phyloP scores from a whole-genome alignment of 37 sponge, comb jelly and placozoan genomes.

The Geodia barretti region DNA sequence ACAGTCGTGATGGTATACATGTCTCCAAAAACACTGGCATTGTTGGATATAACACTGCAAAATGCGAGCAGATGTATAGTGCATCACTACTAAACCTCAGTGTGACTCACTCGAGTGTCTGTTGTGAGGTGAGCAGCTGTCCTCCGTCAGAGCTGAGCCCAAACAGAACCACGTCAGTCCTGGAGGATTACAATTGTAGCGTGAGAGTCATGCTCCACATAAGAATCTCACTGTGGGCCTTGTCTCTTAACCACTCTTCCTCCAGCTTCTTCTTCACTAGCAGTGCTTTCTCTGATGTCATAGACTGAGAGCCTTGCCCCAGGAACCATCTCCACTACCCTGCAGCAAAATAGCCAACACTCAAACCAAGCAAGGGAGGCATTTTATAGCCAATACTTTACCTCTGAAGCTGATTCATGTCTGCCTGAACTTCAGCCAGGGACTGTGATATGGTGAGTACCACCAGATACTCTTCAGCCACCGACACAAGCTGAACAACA shows the following conservation, averaged over 20 bases:
- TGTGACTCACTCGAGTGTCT: conserved; percentile 3
- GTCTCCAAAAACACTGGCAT: not conserved
- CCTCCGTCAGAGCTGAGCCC: not conserved
- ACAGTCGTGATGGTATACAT: too few species aligned
- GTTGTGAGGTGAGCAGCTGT: conserved; percentile 2
- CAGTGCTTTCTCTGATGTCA: not conserved
- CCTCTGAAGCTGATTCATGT: not conserved
- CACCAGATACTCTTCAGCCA: not conserved
- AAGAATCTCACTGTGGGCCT: too few species aligned
- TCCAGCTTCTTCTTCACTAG: not conserved
- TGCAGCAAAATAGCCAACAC: not conserved
- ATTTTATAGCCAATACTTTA: not conserved
- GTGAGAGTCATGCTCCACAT: not conserved
- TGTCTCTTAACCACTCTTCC: too few species aligned
- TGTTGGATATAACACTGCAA: not conserved
- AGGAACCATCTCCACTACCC: not conserved
- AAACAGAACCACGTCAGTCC: conserved; percentile 23
- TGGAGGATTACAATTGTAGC: not conserved
- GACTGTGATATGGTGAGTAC: not conserved
- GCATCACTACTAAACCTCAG: too few species aligned
- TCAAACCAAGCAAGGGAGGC: not conserved
- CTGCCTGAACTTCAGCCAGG: conserved; percentile 1
- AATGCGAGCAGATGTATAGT: too few species aligned
- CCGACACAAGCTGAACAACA: not conserved
- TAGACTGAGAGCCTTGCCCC: not conserved